Evolutionary conservation across 2,113 vertebrate species (phyloP), one percentile per base, ranked within the genome.

Genomic region (Bucco capensis): DNA sequence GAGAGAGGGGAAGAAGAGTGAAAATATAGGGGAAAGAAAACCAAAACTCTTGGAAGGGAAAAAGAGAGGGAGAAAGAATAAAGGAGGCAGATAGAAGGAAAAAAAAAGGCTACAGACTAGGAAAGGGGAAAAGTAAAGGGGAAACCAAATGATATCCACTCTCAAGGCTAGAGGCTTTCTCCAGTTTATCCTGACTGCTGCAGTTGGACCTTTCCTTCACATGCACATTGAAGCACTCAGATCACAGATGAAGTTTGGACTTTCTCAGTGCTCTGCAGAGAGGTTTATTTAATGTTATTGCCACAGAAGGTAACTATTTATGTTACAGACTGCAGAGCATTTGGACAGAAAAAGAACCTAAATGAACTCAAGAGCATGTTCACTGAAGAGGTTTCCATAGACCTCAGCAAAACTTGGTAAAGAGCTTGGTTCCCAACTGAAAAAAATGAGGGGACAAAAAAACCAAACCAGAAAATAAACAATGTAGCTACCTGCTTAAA

Each of bases 131-230:
- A 84, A n/a, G 12, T 12, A 60, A 89, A 71, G 6, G 5, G 31
- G 12, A 33, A 60, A 47, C 4, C 8, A 44, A 77, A 47, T 0
- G 0, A n/a, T 60, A 33, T 12, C 14, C 42, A 42, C 14, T 71
- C 44, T 38, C 33, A 51, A 51, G 27, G 44, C 24, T 51, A 9
- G 19, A 61, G 33, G 28, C 42, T 88, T 78, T 33, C 38, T 64
- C 42, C 60, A 56, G 18, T 9, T 62, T 25, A 13, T 1, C 12
- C 61, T 62, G 65, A 30, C 33, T 19, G n/a, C 51, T 67, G 61
- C 33, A 73, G 47, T 6, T 62, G n/a, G 33, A 66, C 25, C 53
- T 37, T 13, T 33, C 17, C 72, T 75, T 46, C 67, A 67, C 23
- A 27, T 4, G 17, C 47, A 74, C 5, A 16, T 8, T 19, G 49